phyloP scores from a whole-genome alignment of 2,113 vertebrate genomes.

The Emydocephalus ijimae region DNA sequence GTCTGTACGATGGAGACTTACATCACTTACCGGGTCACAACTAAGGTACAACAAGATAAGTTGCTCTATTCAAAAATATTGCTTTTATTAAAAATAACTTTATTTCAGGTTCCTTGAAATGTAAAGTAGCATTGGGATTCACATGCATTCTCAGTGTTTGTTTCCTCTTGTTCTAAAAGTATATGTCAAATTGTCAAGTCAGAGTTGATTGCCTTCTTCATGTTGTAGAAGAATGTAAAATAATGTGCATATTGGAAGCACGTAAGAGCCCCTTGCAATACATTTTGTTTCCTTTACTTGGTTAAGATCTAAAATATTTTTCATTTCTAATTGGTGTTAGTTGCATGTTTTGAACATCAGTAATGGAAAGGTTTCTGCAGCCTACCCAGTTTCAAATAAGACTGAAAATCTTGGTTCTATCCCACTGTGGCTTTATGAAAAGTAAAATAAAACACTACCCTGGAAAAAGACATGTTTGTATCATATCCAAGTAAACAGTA shows the following conservation, averaged over 20 bases:
- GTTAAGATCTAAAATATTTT: not conserved
- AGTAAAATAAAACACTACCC: not conserved
- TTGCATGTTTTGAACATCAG: not conserved
- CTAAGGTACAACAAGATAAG: slow-evolving; percentile 76
- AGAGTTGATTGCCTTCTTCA: not conserved
- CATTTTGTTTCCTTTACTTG: not conserved
- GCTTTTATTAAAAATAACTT: not conserved
- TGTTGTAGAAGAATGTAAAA: not conserved
- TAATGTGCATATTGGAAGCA: not conserved
- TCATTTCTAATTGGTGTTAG: not conserved
- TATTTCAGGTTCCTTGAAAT: not conserved
- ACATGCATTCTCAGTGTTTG: not conserved
- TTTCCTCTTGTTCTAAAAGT: not conserved
- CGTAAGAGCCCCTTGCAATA: not conserved
- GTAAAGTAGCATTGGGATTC: not conserved
- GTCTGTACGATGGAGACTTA: slow-evolving; percentile 98
- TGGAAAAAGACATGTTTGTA: not conserved
- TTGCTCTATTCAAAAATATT: not conserved
- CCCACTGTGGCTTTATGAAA: not conserved
- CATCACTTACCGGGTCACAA: slow-evolving; percentile 94
- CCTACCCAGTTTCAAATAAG: not conserved
- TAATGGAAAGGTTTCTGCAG: not conserved
- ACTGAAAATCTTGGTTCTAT: not conserved
- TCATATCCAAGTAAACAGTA: not conserved
- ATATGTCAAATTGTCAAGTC: not conserved